Evolutionary conservation across 2,113 vertebrate species (phyloP).

Genomic region (Pygoscelis adeliae): DNA sequence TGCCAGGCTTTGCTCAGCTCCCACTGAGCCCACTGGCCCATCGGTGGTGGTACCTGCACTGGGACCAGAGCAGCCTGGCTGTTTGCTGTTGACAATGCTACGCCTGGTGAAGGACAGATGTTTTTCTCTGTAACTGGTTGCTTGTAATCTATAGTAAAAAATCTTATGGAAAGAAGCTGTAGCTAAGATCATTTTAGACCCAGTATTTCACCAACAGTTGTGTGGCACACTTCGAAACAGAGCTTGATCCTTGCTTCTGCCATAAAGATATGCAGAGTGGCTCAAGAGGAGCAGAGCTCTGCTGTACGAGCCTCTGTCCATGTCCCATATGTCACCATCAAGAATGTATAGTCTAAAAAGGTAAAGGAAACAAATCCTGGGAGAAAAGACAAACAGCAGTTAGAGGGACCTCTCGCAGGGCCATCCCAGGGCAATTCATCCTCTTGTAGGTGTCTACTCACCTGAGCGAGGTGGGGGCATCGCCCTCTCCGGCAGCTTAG

Average conservation of each 20-base stretch:
- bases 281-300: neutral
- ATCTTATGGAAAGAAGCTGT: neutral
- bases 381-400: neutral
- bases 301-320: neutral
- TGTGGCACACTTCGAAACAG: neutral
- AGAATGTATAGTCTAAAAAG: neutral
- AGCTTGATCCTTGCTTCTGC: neutral
- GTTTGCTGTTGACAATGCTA: neutral
- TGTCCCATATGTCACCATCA: neutral
- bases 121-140: neutral
- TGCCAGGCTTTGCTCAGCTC: neutral
- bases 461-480: neutral
- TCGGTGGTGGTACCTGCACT: fast-evolving
- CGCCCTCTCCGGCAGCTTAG: fast-evolving
- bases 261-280: neutral
- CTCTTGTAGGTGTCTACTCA: neutral
- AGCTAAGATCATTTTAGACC: neutral
- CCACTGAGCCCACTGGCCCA: neutral
- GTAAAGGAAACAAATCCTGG: neutral
- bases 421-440: neutral
- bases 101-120: neutral
- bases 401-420: neutral
- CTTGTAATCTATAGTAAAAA: neutral
- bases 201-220: neutral
- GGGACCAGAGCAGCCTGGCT: neutral